Evolutionary conservation across 2,113 vertebrate genomes (phyloP), one percentile per base, ranked within the genome.

Genomic region (Mesitornis unicolor): DNA sequence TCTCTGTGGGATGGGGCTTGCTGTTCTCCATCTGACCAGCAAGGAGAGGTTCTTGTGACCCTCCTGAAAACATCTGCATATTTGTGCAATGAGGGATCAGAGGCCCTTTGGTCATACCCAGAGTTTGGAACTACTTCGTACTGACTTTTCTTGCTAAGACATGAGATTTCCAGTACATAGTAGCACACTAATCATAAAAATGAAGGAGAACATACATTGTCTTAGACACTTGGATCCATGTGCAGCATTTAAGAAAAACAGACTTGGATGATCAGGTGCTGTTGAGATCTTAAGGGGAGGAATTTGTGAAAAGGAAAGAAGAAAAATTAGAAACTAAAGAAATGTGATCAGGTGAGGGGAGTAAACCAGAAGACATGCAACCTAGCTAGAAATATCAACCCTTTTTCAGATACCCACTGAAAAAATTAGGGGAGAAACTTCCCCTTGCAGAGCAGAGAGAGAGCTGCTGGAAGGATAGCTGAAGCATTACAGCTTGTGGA

Each of bases 1-100:
- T 71, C 51, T 47, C 16, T 54, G 0, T 43, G 42, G 84, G 26
- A 60, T 0, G 1, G 33, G 16, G 24, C 48, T 84, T 0, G 0
- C 31, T 73, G 6, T 76, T 81, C 38, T 43, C 38, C 20, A 3
- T 22, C 24, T 2, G 2, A n/a, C 7, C 6, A 1, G 29, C 53
- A 93, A 51, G 47, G 18, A 1, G 4, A 88, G 16, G 21, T 43
- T 64, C 28, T 90, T 60, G 12, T 60, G 29, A 75, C 33, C 29
- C 16, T 68, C 38, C 29, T 75, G 77, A 70, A 87, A 69, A 78
- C 6, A 29, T 40, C n/a, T 24, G 3, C 56, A 36, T 51, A 17
- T 68, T 86, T 87, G 48, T 64, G 26, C 26, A 71, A 78, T 1
- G 1, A 40, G 9, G 35, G 25, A 35, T 40, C 43, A 25, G 31